phyloP scores from a whole-genome alignment of 2,888 invertebrate genomes.

The Phengaris alcon region DNA sequence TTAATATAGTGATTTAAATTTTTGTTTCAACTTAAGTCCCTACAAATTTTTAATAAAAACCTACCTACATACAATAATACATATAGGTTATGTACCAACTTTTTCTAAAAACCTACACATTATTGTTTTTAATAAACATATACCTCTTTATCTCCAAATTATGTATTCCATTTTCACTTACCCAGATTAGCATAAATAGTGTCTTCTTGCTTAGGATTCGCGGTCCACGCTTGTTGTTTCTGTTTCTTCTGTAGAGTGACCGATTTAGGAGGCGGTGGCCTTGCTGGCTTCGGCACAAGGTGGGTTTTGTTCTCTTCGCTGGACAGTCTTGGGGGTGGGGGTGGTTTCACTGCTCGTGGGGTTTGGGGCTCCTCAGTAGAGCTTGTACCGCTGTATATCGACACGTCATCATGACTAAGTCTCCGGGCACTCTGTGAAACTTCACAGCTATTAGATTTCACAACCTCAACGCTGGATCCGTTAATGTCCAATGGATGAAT shows the following conservation, averaged over 20 bases:
- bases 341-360: constrained; percentile 80
- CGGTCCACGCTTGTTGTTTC: constrained; percentile 70
- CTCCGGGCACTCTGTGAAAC: constrained; percentile 59
- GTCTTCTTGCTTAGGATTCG: constrained; percentile 62
- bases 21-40: too few relatives aligned
- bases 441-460: constrained; percentile 78
- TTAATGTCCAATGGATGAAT: constrained; percentile 93
- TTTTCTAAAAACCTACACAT: too few relatives aligned
- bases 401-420: constrained; percentile 75
- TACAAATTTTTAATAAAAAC: too few relatives aligned
- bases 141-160: background rate
- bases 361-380: constrained; percentile 56
- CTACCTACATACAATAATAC: too few relatives aligned
- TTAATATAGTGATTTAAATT: too few relatives aligned
- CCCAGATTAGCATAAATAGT: constrained; percentile 90
- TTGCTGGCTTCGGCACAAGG: constrained; percentile 81
- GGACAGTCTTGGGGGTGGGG: constrained; percentile 86
- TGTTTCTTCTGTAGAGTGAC: constrained; percentile 81
- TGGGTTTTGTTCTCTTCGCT: constrained; percentile 72
- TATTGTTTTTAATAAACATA: too few relatives aligned
- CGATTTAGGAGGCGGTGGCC: constrained; percentile 87
- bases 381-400: constrained; percentile 70
- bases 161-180: constrained; percentile 56
- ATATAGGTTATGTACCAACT: too few relatives aligned
- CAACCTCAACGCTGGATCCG: constrained; percentile 88